A percentile compares a stretch with the other conserved stretches of the same genome.
Evolutionary conservation across 2,113 vertebrate genomes (phyloP).

Genomic region (Corythornis cristatus): DNA sequence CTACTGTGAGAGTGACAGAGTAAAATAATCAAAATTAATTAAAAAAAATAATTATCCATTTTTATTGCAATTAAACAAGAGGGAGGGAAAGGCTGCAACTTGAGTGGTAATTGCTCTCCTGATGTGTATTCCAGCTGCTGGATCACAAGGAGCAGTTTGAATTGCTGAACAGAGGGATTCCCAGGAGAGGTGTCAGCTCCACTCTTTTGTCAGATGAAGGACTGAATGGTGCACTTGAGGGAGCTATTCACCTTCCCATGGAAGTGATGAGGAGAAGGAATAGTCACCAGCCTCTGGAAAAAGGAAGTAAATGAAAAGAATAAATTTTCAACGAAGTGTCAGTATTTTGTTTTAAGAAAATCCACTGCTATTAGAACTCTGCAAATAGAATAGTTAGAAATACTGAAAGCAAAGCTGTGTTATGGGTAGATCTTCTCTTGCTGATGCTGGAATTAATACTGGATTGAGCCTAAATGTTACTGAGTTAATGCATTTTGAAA

Average conservation of each 20-base stretch:
- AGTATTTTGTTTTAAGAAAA: not conserved
- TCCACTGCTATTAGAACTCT: not conserved
- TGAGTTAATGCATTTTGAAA: not conserved
- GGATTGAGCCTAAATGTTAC: not conserved
- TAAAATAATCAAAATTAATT: too few relatives aligned
- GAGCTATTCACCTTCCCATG: slow-evolving; percentile 7
- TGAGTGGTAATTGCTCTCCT: not conserved
- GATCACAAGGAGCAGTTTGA: not conserved
- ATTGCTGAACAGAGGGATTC: not conserved
- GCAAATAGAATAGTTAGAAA: not conserved
- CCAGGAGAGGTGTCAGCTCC: not conserved
- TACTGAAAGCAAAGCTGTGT: not conserved
- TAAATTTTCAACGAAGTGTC: not conserved
- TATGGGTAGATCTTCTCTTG: not conserved
- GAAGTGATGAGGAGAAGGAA: not conserved
- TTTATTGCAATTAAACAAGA: not conserved
- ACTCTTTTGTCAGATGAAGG: not conserved
- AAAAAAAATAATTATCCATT: not conserved
- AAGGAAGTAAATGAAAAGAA: not conserved
- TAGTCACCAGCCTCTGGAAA: not conserved
- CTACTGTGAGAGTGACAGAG: too few relatives aligned
- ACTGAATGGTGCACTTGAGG: slow-evolving; percentile 34
- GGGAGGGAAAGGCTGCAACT: not conserved
- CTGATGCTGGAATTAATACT: not conserved
- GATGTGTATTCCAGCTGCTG: not conserved